These are phyloP conservation scores for Plotosus lineatus DNA, from an alignment of 2,113 vertebrate species.

Conservation along the genomic window DNA sequence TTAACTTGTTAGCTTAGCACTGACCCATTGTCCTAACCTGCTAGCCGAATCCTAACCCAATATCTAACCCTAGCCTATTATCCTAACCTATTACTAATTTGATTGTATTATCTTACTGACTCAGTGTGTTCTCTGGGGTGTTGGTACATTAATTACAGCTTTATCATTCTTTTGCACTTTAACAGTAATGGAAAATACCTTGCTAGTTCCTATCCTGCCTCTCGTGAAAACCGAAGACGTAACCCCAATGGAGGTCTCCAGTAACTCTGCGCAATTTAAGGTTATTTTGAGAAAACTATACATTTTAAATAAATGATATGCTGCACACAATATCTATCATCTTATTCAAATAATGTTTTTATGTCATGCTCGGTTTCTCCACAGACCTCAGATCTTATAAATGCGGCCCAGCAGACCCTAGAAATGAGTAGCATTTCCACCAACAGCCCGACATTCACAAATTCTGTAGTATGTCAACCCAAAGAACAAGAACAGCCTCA, in stretches of 20 bases:
- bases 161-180: constrained; percentile 36
- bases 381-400: constrained; percentile 80
- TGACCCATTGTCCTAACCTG: no score
- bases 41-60: no score
- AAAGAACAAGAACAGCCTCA: constrained; percentile 83
- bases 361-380: constrained; percentile 31
- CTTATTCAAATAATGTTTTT: neutral
- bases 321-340: neutral
- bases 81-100: neutral
- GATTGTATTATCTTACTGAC: neutral
- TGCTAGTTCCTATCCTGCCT: constrained; percentile 84
- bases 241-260: constrained; percentile 94
- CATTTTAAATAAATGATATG: neutral
- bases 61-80: no score
- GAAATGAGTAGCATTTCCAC: constrained; percentile 77
- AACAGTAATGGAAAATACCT: constrained; percentile 80
- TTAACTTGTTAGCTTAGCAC: no score
- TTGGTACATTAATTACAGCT: neutral
- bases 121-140: neutral
- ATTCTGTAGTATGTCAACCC: constrained; percentile 77
- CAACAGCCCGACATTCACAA: constrained; percentile 75
- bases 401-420: constrained; percentile 78
- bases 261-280: constrained; percentile 77
- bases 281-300: constrained; percentile 38
- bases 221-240: constrained; percentile 92